phyloP scores from a whole-genome alignment of 2,888 invertebrate genomes.

The Argyresthia goedartella region DNA sequence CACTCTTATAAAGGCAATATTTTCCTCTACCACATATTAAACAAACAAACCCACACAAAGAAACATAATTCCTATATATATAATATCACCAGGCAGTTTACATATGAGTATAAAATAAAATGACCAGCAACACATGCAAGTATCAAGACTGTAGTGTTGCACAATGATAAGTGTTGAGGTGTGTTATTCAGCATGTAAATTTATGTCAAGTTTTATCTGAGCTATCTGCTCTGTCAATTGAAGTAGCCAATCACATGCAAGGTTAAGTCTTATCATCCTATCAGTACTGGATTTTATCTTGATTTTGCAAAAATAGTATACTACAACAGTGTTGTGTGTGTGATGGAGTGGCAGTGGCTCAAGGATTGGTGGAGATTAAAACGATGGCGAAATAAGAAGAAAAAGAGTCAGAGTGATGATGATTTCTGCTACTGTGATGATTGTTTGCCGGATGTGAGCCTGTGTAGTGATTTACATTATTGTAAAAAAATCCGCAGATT shows the following conservation, averaged over 20 bases:
- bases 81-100: too few species aligned
- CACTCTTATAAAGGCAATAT: too few species aligned
- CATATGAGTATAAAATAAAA: not conserved
- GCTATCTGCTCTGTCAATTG: constrained; percentile 35
- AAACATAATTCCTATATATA: too few species aligned
- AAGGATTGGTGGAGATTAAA: constrained; percentile 87
- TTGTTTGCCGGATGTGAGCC: constrained; percentile 72
- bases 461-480: constrained; percentile 10
- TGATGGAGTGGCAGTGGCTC: constrained; percentile 85
- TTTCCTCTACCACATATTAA: too few species aligned
- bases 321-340: constrained; percentile 17
- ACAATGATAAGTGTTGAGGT: constrained; percentile 60
- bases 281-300: constrained; percentile 6
- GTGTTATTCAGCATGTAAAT: constrained; percentile 30
- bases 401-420: constrained; percentile 66
- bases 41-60: too few species aligned
- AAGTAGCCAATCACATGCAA: constrained; percentile 45
- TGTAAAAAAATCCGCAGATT: not conserved
- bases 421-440: constrained; percentile 84
- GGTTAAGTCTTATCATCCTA: constrained; percentile 18
- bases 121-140: not conserved
- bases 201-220: constrained; percentile 54
- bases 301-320: constrained; percentile 1
- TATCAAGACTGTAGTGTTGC: constrained; percentile 19
- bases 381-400: constrained; percentile 73